These are phyloP conservation scores for Mirza zaza DNA, from an alignment of 2,113 vertebrate species.

Conservation along the genomic window DNA sequence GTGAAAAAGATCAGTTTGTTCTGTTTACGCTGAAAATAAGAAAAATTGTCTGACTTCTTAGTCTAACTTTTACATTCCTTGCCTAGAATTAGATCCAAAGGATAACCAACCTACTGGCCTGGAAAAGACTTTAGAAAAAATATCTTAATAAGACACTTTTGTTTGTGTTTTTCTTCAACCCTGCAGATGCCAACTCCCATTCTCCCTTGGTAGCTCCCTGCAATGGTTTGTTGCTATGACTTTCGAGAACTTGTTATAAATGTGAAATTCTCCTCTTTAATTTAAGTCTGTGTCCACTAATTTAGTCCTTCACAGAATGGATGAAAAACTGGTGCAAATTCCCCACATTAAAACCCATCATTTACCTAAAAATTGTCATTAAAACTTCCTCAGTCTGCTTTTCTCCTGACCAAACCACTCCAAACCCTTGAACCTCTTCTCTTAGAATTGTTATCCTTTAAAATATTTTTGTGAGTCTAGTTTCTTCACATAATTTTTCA, in stretches of 20 bases:
- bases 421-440: background rate
- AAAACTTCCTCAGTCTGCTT: background rate
- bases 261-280: slow-evolving; percentile 44
- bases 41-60: background rate
- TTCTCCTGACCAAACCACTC: background rate
- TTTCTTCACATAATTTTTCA: background rate
- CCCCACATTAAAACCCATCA: background rate
- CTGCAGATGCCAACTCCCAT: background rate
- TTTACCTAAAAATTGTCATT: slow-evolving; percentile 2
- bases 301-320: slow-evolving; percentile 7
- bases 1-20: background rate
- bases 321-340: background rate
- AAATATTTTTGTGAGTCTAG: background rate
- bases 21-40: background rate
- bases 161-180: background rate
- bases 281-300: slow-evolving; percentile 33
- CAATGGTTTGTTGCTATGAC: background rate
- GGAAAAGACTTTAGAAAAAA: background rate
- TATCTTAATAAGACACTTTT: background rate
- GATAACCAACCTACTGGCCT: background rate
- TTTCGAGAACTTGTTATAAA: background rate
- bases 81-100: background rate
- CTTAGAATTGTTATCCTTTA: background rate
- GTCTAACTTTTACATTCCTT: background rate
- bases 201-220: background rate